phyloP scores from a whole-genome alignment of 2,113 vertebrate species.

The Crotalus viridis region DNA sequence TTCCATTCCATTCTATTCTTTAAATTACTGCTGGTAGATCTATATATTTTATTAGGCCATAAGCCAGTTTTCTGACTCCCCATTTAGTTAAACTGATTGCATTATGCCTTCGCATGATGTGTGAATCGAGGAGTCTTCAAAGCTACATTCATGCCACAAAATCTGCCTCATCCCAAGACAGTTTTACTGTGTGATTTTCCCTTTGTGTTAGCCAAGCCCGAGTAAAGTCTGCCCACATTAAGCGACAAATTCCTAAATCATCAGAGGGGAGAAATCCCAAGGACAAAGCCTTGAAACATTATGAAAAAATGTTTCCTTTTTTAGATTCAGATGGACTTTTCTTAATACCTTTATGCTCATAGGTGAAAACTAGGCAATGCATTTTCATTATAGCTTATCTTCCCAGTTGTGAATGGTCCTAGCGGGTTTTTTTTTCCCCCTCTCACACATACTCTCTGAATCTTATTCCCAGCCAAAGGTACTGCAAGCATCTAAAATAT shows the following conservation, averaged over 20 bases:
- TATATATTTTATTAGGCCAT: neutral
- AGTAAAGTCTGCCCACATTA: neutral
- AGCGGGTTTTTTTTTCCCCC: neutral
- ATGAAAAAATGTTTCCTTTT: constrained; percentile 23
- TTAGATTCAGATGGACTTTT: constrained; percentile 14
- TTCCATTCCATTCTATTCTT: too few species aligned
- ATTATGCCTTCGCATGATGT: neutral
- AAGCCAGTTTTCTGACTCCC: neutral
- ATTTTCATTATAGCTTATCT: constrained; percentile 38
- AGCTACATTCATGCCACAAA: neutral
- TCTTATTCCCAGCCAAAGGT: neutral
- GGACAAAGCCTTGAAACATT: constrained; percentile 10
- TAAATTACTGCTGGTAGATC: neutral
- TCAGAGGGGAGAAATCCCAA: neutral
- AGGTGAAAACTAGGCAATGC: constrained; percentile 10
- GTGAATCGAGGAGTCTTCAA: neutral
- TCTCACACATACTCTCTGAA: constrained; percentile 10
- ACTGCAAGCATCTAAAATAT: constrained; percentile 23
- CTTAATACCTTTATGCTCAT: constrained; percentile 38
- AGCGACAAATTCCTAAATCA: neutral
- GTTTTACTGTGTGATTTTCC: neutral
- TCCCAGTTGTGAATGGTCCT: neutral
- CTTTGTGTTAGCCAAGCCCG: neutral
- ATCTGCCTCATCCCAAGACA: neutral
- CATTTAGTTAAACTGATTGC: neutral